Percentiles rank a stretch among this genome's conserved stretches.
Conservation (phyloP, 2,113 vertebrate genomes). For the Pygoscelis adeliae region DNA sequence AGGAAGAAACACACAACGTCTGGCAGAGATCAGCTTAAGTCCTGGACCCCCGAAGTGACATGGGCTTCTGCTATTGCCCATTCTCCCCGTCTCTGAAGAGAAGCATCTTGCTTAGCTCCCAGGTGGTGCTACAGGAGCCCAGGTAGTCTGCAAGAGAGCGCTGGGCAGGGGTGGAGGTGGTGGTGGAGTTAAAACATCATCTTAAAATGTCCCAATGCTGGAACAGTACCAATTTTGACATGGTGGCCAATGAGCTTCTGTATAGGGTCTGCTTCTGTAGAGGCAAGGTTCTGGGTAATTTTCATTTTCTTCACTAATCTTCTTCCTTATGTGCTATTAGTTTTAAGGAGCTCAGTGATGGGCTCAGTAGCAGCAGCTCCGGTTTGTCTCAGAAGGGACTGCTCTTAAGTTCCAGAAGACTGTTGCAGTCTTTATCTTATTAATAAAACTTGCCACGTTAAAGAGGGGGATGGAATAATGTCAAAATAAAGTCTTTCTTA, state of each 20-base stretch:
- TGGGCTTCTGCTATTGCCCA: not conserved
- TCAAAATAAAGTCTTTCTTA: constrained; percentile 62
- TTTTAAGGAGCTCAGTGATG: not conserved
- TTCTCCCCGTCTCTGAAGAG: not conserved
- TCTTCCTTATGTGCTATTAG: not conserved
- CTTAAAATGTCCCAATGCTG: not conserved
- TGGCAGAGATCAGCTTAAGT: not conserved
- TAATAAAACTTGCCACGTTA: constrained; percentile 36
- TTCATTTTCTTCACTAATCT: not conserved
- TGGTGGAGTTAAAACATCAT: not conserved
- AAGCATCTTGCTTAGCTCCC: not conserved
- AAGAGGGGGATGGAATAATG: constrained; percentile 58
- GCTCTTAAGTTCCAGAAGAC: constrained; percentile 5
- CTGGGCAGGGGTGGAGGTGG: rapidly evolving
- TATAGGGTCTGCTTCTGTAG: not conserved
- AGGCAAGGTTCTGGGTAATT: not conserved
- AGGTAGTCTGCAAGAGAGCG: not conserved
- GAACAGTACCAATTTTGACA: not conserved
- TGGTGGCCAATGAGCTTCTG: not conserved
- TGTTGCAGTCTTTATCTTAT: not conserved
- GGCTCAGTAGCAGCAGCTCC: not conserved
- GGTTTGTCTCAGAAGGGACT: not conserved
- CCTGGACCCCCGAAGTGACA: not conserved
- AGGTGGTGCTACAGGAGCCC: not conserved
- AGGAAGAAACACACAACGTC: not conserved